phyloP scores from a whole-genome alignment of 2,797 vertebrate species.

The Kryptolebias ocellatus region DNA sequence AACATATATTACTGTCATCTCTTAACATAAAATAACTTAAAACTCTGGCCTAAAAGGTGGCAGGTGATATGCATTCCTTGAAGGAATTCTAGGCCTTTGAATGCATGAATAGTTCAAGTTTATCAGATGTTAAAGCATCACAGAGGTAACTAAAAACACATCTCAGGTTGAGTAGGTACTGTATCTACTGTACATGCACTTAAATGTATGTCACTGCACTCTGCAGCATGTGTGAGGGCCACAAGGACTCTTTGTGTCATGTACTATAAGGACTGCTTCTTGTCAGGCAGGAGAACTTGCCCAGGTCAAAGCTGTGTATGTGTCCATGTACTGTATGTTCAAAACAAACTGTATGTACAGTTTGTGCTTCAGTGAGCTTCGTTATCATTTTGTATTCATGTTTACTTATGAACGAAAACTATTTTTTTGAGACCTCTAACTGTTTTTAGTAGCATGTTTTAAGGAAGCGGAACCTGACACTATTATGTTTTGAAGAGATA shows the following conservation, averaged over 20 bases:
- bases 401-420: slow-evolving; percentile 15
- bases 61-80: no score
- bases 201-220: slow-evolving; percentile 41
- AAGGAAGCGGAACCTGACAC: slow-evolving; percentile 32
- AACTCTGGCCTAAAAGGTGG: no score
- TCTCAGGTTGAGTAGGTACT: slow-evolving; percentile 42
- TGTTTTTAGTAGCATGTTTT: slow-evolving; percentile 5
- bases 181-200: slow-evolving; percentile 31
- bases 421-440: slow-evolving; percentile 18
- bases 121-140: slow-evolving; percentile 4
- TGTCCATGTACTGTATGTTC: not conserved
- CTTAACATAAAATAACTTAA: no score
- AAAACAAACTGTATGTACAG: not conserved
- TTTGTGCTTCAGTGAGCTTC: slow-evolving; percentile 18
- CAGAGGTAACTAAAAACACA: slow-evolving; percentile 21
- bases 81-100: not conserved
- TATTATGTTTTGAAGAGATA: slow-evolving; percentile 40
- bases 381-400: slow-evolving; percentile 15
- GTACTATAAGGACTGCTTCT: slow-evolving; percentile 64
- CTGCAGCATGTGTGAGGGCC: slow-evolving; percentile 24
- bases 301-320: slow-evolving; percentile 25
- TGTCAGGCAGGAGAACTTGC: slow-evolving; percentile 24
- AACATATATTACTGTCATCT: no score
- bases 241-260: slow-evolving; percentile 64
- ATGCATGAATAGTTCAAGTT: slow-evolving; percentile 2